phyloP scores from a whole-genome alignment of 2,113 vertebrate species.

The Suricata suricatta region DNA sequence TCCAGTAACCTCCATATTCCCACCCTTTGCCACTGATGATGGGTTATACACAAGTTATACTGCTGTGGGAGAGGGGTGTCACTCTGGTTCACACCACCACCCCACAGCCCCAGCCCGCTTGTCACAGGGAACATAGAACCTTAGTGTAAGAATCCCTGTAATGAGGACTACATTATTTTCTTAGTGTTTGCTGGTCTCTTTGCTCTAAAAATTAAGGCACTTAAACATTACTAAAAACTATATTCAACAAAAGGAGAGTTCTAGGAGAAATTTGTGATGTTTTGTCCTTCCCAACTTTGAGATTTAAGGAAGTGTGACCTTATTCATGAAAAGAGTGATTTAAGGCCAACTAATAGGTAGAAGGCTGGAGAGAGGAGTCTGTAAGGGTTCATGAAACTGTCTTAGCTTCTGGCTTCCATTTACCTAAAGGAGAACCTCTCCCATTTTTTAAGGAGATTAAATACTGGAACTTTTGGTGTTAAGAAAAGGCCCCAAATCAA shows the following conservation, averaged over 20 bases:
- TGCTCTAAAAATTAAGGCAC: slow-evolving; percentile 13
- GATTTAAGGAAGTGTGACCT: not conserved
- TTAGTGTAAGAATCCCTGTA: slow-evolving; percentile 35
- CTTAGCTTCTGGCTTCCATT: not conserved
- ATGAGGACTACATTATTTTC: not conserved
- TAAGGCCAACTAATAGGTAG: not conserved
- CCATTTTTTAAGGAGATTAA: not conserved
- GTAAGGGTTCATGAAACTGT: not conserved
- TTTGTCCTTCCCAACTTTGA: not conserved
- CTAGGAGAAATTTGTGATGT: not conserved
- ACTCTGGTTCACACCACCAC: not conserved
- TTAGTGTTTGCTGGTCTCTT: not conserved
- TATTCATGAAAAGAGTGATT: not conserved
- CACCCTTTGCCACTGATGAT: not conserved
- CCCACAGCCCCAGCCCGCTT: not conserved
- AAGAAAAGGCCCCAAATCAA: not conserved
- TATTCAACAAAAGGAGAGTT: not conserved
- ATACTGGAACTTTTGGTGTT: not conserved
- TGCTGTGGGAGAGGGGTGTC: not conserved
- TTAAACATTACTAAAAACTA: not conserved
- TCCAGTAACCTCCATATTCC: slow-evolving; percentile 84
- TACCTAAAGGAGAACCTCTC: not conserved
- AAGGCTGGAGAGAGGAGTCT: not conserved
- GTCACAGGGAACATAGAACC: slow-evolving; percentile 28
- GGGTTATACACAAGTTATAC: slow-evolving; percentile 68